phyloP scores from a whole-genome alignment of 2,797 vertebrate species.

The Alcedo atthis region DNA sequence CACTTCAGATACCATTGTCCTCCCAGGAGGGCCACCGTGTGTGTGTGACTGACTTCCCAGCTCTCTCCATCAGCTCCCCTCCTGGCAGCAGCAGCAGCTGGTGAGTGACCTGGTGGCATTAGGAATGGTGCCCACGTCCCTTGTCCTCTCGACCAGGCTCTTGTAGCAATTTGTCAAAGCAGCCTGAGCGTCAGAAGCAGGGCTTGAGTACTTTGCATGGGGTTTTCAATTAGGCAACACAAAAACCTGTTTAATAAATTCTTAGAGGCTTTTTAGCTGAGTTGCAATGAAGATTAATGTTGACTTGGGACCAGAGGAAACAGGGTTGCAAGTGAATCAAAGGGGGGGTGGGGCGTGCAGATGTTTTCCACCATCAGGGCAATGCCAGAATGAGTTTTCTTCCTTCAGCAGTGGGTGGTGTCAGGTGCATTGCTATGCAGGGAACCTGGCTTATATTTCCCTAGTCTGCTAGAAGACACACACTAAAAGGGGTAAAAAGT shows the following conservation, averaged over 20 bases:
- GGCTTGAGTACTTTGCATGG: neutral
- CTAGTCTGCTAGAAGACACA: neutral
- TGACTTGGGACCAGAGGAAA: conserved; percentile 7
- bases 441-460: neutral
- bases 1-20: neutral
- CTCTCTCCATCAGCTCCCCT: neutral
- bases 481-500: neutral
- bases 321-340: conserved; percentile 6
- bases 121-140: accelerated
- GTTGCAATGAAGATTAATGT: conserved; percentile 41
- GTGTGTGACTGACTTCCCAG: neutral
- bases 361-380: neutral
- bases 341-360: neutral
- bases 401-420: accelerated
- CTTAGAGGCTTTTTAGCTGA: conserved; percentile 35
- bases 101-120: accelerated
- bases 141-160: neutral
- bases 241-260: conserved; percentile 52
- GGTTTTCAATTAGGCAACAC: conserved; percentile 37
- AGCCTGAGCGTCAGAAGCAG: neutral
- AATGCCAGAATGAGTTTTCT: neutral
- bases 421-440: neutral
- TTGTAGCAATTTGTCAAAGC: neutral
- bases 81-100: neutral
- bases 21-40: accelerated